Evolutionary conservation across 1,140 invertebrate species (phyloP).

Genomic region (Bombus polaris): DNA sequence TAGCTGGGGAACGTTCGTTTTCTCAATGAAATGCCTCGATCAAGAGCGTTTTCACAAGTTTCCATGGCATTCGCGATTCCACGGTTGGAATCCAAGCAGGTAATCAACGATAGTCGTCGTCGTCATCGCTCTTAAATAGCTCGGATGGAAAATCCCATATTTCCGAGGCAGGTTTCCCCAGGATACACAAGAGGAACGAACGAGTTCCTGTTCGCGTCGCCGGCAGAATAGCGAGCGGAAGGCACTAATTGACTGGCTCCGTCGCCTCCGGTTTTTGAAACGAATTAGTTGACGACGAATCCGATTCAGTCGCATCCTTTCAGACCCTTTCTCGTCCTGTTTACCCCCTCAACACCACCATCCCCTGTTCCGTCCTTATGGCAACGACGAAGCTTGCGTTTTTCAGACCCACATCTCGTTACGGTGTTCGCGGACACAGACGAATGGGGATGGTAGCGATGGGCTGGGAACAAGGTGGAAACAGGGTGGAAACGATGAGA

Average conservation of each 20-base stretch:
- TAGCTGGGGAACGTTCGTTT: not conserved
- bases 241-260: constrained; percentile 72
- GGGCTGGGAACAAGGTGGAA: not conserved
- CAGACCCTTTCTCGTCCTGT: constrained; percentile 6
- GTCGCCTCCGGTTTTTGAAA: constrained; percentile 63
- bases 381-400: constrained; percentile 7
- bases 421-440: constrained; percentile 14
- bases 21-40: not conserved
- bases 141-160: constrained; percentile 6
- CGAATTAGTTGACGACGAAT: constrained; percentile 70
- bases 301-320: constrained; percentile 63
- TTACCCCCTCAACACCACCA: not conserved
- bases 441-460: not conserved
- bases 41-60: not conserved
- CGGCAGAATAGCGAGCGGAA: constrained; percentile 47
- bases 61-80: not conserved
- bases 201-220: not conserved
- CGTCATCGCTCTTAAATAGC: constrained; percentile 4
- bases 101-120: constrained; percentile 15
- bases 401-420: constrained; percentile 48
- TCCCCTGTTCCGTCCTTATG: not conserved
- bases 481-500: constrained; percentile 6
- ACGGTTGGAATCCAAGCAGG: not conserved
- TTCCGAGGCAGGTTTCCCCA: constrained; percentile 1
- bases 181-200: not conserved